A percentile compares a stretch with the other conserved stretches of the same genome.
These are phyloP conservation scores for Pararge aegeria DNA, from an alignment of 1,140 invertebrate species.

Conservation along the genomic window DNA sequence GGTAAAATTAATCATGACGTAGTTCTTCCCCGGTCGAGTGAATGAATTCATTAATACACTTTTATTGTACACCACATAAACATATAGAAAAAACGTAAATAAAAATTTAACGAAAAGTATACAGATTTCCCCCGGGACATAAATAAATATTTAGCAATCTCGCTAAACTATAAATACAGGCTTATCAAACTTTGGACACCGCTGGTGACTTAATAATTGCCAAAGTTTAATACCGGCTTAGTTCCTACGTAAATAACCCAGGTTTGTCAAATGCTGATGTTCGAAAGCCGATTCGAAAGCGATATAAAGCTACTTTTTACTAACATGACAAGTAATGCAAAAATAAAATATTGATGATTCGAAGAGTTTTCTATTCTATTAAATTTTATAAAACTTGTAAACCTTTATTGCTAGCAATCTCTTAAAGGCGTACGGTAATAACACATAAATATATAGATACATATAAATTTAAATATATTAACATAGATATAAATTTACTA, in stretches of 20 bases:
- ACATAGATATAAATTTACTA: too few relatives aligned
- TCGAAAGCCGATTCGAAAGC: neutral
- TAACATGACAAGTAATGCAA: neutral
- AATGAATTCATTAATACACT: too few relatives aligned
- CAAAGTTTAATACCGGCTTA: constrained; percentile 44
- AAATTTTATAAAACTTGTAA: too few relatives aligned
- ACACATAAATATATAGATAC: too few relatives aligned
- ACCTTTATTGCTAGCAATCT: too few relatives aligned
- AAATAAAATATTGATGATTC: neutral
- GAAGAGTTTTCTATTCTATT: neutral
- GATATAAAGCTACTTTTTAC: neutral
- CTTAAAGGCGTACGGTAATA: too few relatives aligned
- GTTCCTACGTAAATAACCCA: constrained; percentile 33
- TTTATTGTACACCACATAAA: too few relatives aligned
- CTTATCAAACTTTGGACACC: constrained; percentile 41
- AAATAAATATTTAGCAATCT: constrained; percentile 24
- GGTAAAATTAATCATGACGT: too few relatives aligned
- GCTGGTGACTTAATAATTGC: constrained; percentile 47
- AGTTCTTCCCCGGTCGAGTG: too few relatives aligned
- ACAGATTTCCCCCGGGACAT: neutral
- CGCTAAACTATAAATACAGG: constrained; percentile 32
- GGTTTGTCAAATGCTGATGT: constrained; percentile 10
- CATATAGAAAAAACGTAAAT: too few relatives aligned
- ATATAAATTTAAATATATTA: too few relatives aligned
- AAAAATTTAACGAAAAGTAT: too few relatives aligned